Base-by-base conservation (phyloP, 1,140 invertebrate species). In the Zaprionus nigranus region DNA sequence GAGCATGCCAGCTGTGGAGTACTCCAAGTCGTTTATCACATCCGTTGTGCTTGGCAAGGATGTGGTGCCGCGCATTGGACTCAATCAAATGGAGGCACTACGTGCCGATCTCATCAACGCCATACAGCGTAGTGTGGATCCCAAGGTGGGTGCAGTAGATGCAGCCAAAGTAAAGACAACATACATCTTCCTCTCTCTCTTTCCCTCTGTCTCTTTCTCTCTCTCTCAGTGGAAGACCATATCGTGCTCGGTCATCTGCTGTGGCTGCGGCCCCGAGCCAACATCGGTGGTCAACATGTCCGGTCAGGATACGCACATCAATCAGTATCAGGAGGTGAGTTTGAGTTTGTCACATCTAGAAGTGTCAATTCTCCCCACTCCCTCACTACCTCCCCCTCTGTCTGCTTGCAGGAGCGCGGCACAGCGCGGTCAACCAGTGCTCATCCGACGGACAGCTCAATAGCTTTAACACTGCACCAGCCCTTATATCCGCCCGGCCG, bases 31-130 rank as follows among this genome's bases (percentile, higher is more conserved):
- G 24, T 98, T 98, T 88, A 97, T 97, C 51, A 98, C 97, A 1
- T 98, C 97, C 0, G 96, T 98, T n/a, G 97, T 98, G 3, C 94
- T 98, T 43, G 98, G 97, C 2, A 98, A 98, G 93, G 98, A 98
- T 93, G 96, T 98, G 17, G 96, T 98, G 17, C 97, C 97, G 24
- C 94, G 97, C 74, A 97, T 98, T 76, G 97, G 97, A 11, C 94
- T 98, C 0, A 95, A 97, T 83, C 97, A 98, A 93, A 96, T 98
- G 95, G 97, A 98, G 93, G 95, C 97, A 24, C 93, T 98, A 36
- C 93, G 97, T 60, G 96, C 97, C 7, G 97, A 98, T 93, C 94
- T 98, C 9, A 97, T 98, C 72, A 97, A 97, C 93, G 97, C 97
- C 6, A 98, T 98, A 72, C 97, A 98, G 92, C 94, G 96, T 79